Conservation (phyloP, 2,113 vertebrate species). For the Grallaria varia region DNA sequence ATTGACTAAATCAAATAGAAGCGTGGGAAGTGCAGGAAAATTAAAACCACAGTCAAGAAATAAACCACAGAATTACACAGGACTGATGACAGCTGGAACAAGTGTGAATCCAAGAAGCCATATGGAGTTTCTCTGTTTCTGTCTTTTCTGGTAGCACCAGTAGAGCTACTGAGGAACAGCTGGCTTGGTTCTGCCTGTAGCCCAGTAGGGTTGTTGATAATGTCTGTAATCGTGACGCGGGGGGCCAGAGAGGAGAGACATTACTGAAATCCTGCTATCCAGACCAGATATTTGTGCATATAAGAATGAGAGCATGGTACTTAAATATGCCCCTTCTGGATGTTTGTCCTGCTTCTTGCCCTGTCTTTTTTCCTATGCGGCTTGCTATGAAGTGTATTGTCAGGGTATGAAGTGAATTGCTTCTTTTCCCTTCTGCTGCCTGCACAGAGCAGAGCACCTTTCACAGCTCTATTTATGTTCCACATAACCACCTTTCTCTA, state of each 20-base stretch:
- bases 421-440: not conserved
- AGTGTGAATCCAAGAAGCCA: not conserved
- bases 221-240: not conserved
- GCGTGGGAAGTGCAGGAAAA: not conserved
- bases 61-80: not conserved
- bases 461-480: not conserved
- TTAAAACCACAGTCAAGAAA: not conserved
- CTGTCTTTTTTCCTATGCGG: not conserved
- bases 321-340: not conserved
- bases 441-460: not conserved
- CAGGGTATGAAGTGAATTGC: not conserved
- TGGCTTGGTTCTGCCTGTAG: not conserved
- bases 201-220: not conserved
- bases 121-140: not conserved
- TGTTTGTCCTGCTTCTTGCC: not conserved
- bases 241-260: not conserved
- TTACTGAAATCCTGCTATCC: not conserved
- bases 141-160: not conserved
- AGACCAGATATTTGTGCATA: not conserved
- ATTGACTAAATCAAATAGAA: not conserved
- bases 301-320: not conserved
- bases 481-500: not conserved
- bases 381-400: not conserved
- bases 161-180: not conserved
- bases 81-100: not conserved